Base-by-base conservation (phyloP, 2,113 vertebrate species). In the Pelusios castaneus region DNA sequence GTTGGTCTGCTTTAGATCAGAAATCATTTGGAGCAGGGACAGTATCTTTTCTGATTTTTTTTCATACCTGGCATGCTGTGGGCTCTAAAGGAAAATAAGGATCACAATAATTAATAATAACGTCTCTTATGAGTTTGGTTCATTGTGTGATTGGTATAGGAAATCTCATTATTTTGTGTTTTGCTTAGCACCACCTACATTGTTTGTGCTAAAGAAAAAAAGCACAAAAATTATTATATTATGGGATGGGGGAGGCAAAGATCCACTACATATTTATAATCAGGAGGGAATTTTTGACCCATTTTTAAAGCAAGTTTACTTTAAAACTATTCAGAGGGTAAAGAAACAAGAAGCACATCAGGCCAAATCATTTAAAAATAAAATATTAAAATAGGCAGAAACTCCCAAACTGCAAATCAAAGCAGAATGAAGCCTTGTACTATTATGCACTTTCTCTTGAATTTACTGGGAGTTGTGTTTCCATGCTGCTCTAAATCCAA, bases 401-500 rank as follows among this genome's bases (percentile, higher is more conserved):
- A 75, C 89, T 63, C 67, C 27, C 31, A 55, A 88, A 25, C 38
- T 82, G 78, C 70, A 94, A 94, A 80, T 81, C 67, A 92, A 86
- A 63, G 29, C 8, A 47, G 82, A 83, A 88, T 55, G 49, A 52
- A 86, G 76, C 34, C n/a, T 29, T 10, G 14, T 38, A 49, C 29
- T 25, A 38, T 34, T 51, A 27, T 43, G 14, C 55, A 45, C 31
- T 88, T 92, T 78, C 34, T 82, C n/a, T 84, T 79, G 73, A 56
- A 9, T 83, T 94, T 92, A 92, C 80, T 91, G 47, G 86, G 83
- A 92, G 52, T 85, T 5, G 4, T 93, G 45, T 29, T 56, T n/a
- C 4, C 34, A 70, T 21, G 9, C 8, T 80, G 82, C 2, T 12
- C 22, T 91, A 87, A 82, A 85, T 80, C 49, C 47, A 56, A 91